Conservation (phyloP, 2,888 invertebrate genomes). For the Lottia scabra region DNA sequence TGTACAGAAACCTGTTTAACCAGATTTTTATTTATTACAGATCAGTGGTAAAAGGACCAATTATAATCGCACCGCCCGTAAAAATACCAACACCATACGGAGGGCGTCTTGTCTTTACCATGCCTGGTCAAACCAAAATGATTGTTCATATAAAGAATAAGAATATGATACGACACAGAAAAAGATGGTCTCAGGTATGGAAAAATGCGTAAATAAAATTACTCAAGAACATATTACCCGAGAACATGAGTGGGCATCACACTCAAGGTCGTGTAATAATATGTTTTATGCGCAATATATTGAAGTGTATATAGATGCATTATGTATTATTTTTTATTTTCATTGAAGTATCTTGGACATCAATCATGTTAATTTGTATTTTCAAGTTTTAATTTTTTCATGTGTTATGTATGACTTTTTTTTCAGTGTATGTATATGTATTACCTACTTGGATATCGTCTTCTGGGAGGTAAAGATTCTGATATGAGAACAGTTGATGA, state of each 20-base stretch:
- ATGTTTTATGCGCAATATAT: too few species aligned
- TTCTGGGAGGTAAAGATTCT: slow-evolving; percentile 53
- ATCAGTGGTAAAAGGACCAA: slow-evolving; percentile 88
- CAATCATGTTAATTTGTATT: too few species aligned
- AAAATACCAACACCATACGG: slow-evolving; percentile 96
- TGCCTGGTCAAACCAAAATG: slow-evolving; percentile 98
- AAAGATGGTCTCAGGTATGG: slow-evolving; percentile 95
- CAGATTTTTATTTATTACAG: slow-evolving; percentile 46
- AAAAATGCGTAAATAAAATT: background rate
- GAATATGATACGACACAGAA: slow-evolving; percentile 95
- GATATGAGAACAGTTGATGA: slow-evolving; percentile 33
- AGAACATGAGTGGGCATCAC: too few species aligned
- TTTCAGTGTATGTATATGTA: slow-evolving; percentile 66
- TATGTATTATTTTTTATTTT: too few species aligned
- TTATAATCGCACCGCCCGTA: slow-evolving; percentile 90
- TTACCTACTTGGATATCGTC: slow-evolving; percentile 63
- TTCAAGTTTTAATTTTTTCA: too few species aligned
- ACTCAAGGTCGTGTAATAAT: too few species aligned
- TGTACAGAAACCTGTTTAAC: background rate
- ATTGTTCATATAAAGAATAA: slow-evolving; percentile 98
- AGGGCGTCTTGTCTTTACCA: slow-evolving; percentile 92
- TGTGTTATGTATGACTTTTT: background rate
- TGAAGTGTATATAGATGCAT: too few species aligned
- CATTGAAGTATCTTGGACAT: background rate
- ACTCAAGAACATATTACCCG: too few species aligned